These are phyloP conservation scores for Punctoribates punctum DNA, from an alignment of 2,888 invertebrate species.

Conservation along the genomic window DNA sequence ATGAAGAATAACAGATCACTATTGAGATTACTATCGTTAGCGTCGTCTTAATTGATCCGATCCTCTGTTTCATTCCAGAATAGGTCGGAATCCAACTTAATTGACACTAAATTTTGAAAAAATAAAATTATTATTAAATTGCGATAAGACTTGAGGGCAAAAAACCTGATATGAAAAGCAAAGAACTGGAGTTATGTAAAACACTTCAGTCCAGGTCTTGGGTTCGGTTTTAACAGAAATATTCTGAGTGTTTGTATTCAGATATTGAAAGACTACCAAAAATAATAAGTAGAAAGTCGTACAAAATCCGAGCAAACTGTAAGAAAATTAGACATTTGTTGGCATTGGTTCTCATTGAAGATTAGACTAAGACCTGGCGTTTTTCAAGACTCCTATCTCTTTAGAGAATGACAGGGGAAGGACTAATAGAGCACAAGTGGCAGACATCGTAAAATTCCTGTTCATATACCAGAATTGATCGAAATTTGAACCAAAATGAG, in stretches of 20 bases:
- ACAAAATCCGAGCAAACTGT: constrained; percentile 52
- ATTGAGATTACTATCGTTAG: constrained; percentile 56
- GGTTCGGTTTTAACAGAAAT: constrained; percentile 57
- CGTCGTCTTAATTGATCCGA: constrained; percentile 55
- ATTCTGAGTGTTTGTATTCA: constrained; percentile 51
- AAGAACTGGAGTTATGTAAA: constrained; percentile 61
- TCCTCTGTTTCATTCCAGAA: constrained; percentile 60
- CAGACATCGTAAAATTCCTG: constrained; percentile 57
- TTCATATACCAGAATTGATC: constrained; percentile 60
- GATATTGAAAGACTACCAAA: constrained; percentile 57
- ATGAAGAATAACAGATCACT: constrained; percentile 52
- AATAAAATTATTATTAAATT: constrained; percentile 4
- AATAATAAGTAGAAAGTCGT: constrained; percentile 60
- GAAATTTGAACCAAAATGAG: constrained; percentile 56
- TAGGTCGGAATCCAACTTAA: constrained; percentile 63
- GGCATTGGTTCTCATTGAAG: neutral
- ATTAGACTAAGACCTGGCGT: constrained; percentile 53
- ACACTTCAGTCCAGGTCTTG: constrained; percentile 58
- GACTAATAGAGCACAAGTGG: constrained; percentile 57
- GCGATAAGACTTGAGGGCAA: constrained; percentile 48
- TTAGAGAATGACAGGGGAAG: constrained; percentile 62
- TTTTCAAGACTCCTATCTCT: constrained; percentile 61
- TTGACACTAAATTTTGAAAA: constrained; percentile 57
- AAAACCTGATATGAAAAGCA: constrained; percentile 62
- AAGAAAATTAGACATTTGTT: neutral